Evolutionary conservation across 2,888 invertebrate genomes (phyloP).

Genomic region (Acholoe squamosa): DNA sequence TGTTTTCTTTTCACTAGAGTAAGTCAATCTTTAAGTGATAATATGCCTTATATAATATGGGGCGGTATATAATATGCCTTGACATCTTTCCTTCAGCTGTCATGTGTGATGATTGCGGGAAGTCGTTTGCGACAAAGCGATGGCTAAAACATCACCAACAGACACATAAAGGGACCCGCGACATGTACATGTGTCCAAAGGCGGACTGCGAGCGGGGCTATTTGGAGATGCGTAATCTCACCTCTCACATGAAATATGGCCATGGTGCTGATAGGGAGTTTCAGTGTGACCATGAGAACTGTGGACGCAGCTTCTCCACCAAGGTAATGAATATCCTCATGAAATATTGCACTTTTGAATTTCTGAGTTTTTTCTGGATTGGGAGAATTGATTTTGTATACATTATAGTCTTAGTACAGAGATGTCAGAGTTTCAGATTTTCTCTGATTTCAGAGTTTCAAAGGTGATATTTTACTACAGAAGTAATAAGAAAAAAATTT

Average conservation of each 20-base stretch:
- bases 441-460: too few relatives aligned
- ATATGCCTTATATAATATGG: neutral
- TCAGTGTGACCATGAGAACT: slow-evolving; percentile 72
- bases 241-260: slow-evolving; percentile 74
- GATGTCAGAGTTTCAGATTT: too few relatives aligned
- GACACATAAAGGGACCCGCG: slow-evolving; percentile 70
- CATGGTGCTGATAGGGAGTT: slow-evolving; percentile 73
- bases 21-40: neutral
- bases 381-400: too few relatives aligned
- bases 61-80: neutral
- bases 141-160: slow-evolving; percentile 73
- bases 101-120: slow-evolving; percentile 72
- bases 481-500: too few relatives aligned
- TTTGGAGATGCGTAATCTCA: slow-evolving; percentile 73
- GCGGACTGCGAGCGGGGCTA: slow-evolving; percentile 74
- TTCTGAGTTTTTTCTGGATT: too few relatives aligned
- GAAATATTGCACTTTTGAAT: too few relatives aligned
- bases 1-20: neutral
- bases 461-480: too few relatives aligned
- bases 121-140: slow-evolving; percentile 71
- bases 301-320: slow-evolving; percentile 73
- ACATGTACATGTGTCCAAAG: slow-evolving; percentile 72
- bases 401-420: too few relatives aligned
- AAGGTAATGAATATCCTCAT: too few relatives aligned
- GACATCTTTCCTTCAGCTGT: slow-evolving; percentile 66